Evolutionary conservation across 1,140 invertebrate species (phyloP), one percentile per base, ranked within the genome.

Genomic region (Diabrotica virgifera): DNA sequence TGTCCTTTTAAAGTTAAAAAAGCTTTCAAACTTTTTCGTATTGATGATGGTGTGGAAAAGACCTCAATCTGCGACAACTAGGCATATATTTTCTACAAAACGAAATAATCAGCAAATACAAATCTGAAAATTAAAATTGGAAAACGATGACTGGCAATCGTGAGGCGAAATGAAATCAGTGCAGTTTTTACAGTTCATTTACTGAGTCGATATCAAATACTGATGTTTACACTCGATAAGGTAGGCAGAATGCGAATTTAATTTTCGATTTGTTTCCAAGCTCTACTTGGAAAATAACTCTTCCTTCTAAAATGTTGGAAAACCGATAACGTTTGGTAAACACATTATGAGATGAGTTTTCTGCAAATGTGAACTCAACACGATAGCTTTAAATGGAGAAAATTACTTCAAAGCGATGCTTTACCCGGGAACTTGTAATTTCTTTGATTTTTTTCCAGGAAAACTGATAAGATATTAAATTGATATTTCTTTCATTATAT

Each of bases 351-450:
- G 36, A 57, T 57, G 55, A 57, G 36, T 57, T 57, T 57, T 37
- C 55, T 57, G 55, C 24, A 57, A 57, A 57, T 57, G 55, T 57
- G 55, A 57, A 12, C 37, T 36, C 10, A 37, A 36, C 55, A 36
- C 24, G 52, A 62, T 24, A 51, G 58, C 51, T 59, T 54, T 62
- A 53, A 66, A 52, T 12, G 54, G 40, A 24, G n/a, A 62, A 60
- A 66, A n/a, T 5, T 46, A 46, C 40, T 46, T 46, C 24, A 46
- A 46, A 46, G 40, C 40, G n/a, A 46, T 46, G 40, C 8, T 46
- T n/a, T 46, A 46, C n/a, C n/a, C 8, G 8, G n/a, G n/a, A 46
- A 5, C 40, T 46, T 46, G 40, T 46, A 46, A 46, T 46, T 46
- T 46, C n/a, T 24, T 24, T 24, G 24, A 24, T 24, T 24, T 24